Evolutionary conservation across 2,888 invertebrate genomes (phyloP), one percentile per base, ranked within the genome.

Genomic region (Peribatodes rhomboidaria): DNA sequence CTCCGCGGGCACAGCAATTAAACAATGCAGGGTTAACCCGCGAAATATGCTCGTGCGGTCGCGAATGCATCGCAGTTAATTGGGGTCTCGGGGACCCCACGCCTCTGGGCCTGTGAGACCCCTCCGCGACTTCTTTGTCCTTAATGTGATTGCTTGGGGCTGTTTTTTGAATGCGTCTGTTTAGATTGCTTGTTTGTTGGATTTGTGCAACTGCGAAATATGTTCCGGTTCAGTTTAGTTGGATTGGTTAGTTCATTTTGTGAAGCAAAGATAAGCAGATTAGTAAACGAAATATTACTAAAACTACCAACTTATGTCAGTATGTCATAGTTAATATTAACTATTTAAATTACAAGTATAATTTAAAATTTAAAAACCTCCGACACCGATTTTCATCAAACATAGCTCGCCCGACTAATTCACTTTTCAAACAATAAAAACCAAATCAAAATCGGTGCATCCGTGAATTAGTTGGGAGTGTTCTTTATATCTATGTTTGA

Each of bases 21-120:
- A 14, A 61, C 65, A 56, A 55, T 37, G 39, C 56, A 46, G 50
- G 55, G 72, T 73, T 80, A 82, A 82, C 81, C 76, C 81, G 80
- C 67, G 72, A 71, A 83, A 83, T 82, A 83, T 83, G 83, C 71
- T 80, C 77, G 83, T 76, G 82, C 61, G 79, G 77, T 70, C 76
- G 68, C 67, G 70, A 69, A 72, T 74, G 67, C 70, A 64, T 52
- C 50, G 54, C 47, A 64, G 65, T 60, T 72, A 70, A 76, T 73
- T 76, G 74, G 67, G 47, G 50, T 52, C 62, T 57, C 16, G 13
- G 41, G 53, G 53, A 54, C 53, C 61, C 44, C 39, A 37, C 57
- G 31, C 52, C 52, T 54, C 22, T 16, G 39, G 58, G 68, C 56
- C 42, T 55, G 42, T 8, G 55, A 44, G 31, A 33, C 68, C 67